Percentiles rank a stretch among this genome's conserved stretches.
Conservation (phyloP, 2,113 vertebrate species). For the Zeus faber region DNA sequence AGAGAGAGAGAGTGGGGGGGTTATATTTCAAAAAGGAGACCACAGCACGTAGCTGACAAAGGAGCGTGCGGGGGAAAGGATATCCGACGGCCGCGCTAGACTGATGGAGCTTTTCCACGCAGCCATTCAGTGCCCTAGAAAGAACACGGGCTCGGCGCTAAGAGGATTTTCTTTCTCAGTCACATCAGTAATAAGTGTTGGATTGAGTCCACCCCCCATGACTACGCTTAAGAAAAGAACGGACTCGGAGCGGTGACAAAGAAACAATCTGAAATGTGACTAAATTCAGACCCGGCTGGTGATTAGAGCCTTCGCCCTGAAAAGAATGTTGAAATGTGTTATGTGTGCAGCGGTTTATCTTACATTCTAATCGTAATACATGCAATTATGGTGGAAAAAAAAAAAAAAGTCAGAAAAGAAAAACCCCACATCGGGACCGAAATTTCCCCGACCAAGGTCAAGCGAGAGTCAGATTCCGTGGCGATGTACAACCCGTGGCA, state of each 20-base stretch:
- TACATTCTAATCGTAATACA: neutral
- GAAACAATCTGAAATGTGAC: neutral
- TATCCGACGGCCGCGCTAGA: conserved; percentile 46
- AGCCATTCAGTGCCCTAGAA: conserved; percentile 46
- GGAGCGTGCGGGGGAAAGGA: conserved; percentile 57
- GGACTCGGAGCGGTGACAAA: no score
- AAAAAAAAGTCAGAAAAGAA: no score
- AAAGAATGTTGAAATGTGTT: neutral
- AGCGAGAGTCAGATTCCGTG: no score
- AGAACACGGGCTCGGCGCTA: conserved; percentile 53
- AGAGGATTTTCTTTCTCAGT: conserved; percentile 66
- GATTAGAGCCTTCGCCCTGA: neutral
- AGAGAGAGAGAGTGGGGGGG: conserved; percentile 19
- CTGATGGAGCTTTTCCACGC: conserved; percentile 44
- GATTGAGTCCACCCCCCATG: conserved; percentile 21
- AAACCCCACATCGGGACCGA: no score
- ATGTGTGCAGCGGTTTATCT: neutral
- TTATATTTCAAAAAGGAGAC: conserved; percentile 55
- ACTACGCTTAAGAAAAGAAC: neutral
- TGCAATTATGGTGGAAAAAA: no score
- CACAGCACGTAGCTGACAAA: conserved; percentile 57
- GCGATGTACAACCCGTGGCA: no score
- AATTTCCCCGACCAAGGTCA: no score
- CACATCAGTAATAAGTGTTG: conserved; percentile 38
- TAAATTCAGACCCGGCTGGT: neutral